phyloP scores from a whole-genome alignment of 1,140 invertebrate genomes.

The Pissodes strobi region DNA sequence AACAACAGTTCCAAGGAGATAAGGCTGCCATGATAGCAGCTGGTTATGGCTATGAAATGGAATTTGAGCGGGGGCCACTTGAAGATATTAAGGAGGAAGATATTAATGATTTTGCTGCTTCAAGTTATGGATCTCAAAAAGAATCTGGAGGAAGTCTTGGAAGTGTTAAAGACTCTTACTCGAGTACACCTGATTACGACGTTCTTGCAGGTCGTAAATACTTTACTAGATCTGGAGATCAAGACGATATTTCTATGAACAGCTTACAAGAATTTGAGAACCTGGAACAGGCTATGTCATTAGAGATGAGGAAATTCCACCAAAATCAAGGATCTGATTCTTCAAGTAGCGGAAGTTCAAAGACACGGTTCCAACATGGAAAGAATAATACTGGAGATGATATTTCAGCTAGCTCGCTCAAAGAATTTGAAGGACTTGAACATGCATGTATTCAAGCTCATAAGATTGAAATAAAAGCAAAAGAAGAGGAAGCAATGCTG shows the following conservation, averaged over 20 bases:
- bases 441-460: conserved; percentile 83
- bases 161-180: conserved; percentile 75
- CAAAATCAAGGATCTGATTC: conserved; percentile 73
- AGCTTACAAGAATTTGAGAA: conserved; percentile 94
- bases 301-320: conserved; percentile 66
- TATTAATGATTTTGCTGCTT: conserved; percentile 78
- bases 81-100: conserved; percentile 93
- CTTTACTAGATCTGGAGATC: conserved; percentile 77
- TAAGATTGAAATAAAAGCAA: conserved; percentile 78
- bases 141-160: conserved; percentile 77
- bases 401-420: conserved; percentile 86
- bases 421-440: conserved; percentile 93
- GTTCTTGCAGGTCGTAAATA: conserved; percentile 76
- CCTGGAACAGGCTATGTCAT: conserved; percentile 77
- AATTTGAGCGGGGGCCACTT: conserved; percentile 73
- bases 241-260: conserved; percentile 88
- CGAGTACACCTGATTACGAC: conserved; percentile 85
- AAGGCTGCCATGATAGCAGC: conserved; percentile 66
- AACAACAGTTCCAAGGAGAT: conserved; percentile 80
- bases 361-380: conserved; percentile 65
- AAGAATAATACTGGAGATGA: conserved; percentile 82
- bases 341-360: conserved; percentile 74
- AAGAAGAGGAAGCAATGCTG: conserved; percentile 83
- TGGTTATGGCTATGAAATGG: conserved; percentile 71
- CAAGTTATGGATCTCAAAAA: conserved; percentile 78